Percentiles rank a stretch among this genome's conserved stretches.
phyloP scores from a whole-genome alignment of 2,113 vertebrate genomes.

The Cercocebus atys region DNA sequence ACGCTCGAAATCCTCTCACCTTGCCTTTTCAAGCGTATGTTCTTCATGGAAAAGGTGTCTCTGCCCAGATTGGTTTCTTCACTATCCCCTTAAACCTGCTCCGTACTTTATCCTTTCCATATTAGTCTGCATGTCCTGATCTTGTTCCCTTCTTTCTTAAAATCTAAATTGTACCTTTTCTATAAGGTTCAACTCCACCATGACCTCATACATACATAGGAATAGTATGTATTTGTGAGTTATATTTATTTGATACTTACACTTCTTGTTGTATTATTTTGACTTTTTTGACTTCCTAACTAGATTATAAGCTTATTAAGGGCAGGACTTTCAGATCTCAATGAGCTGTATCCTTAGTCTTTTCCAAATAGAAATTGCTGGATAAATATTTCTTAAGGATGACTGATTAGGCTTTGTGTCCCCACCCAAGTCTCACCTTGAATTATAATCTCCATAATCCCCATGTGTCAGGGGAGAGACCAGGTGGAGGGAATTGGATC shows the following conservation, averaged over 20 bases:
- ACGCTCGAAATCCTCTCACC: not conserved
- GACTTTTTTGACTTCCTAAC: not conserved
- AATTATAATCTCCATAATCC: no score
- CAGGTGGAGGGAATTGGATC: no score
- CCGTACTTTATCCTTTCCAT: not conserved
- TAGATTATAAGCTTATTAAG: conserved; percentile 16
- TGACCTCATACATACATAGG: not conserved
- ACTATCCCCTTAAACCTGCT: not conserved
- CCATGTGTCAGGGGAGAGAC: no score
- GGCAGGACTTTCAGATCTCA: not conserved
- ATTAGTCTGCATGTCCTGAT: not conserved
- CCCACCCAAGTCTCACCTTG: no score
- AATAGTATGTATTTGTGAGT: conserved; percentile 9
- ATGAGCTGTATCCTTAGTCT: not conserved
- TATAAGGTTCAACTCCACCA: not conserved
- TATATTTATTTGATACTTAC: not conserved
- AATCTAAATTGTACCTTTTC: not conserved
- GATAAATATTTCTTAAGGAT: conserved; percentile 46
- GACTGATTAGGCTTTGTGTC: not conserved
- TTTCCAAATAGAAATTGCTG: not conserved
- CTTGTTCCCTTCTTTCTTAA: conserved; percentile 15
- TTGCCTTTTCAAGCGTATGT: not conserved
- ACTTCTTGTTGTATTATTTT: not conserved
- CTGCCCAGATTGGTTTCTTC: not conserved
- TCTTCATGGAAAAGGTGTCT: conserved; percentile 1